phyloP scores from a whole-genome alignment of 2,797 vertebrate genomes.

The Chelon labrosus region DNA sequence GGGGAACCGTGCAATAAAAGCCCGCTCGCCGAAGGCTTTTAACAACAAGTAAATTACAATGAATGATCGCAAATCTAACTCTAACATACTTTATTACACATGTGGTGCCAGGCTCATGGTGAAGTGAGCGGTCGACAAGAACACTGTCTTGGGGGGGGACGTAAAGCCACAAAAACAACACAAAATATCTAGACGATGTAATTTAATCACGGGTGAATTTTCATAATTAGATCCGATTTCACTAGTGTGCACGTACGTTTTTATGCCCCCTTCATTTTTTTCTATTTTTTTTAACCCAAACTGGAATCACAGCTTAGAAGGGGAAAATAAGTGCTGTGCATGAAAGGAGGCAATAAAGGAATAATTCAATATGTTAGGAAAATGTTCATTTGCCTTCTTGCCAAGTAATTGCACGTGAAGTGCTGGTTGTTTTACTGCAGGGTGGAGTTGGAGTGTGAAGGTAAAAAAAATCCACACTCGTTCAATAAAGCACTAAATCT shows the following conservation, averaged over 20 bases:
- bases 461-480: too few relatives aligned
- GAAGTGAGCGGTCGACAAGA: too few relatives aligned
- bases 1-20: conserved; percentile 32
- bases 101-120: too few relatives aligned
- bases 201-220: conserved; percentile 6
- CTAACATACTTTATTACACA: background rate
- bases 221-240: conserved; percentile 2
- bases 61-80: conserved; percentile 11
- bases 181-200: background rate
- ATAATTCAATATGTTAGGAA: background rate
- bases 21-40: conserved; percentile 8
- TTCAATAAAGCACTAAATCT: too few relatives aligned
- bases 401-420: too few relatives aligned
- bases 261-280: background rate
- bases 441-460: too few relatives aligned
- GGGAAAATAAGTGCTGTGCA: background rate
- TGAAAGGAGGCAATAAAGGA: background rate
- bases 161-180: conserved; percentile 7
- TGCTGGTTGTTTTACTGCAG: too few relatives aligned
- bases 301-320: background rate
- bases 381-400: background rate
- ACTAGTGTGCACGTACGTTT: conserved; percentile 5
- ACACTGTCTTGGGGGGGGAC: too few relatives aligned
- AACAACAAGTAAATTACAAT: conserved; percentile 11
- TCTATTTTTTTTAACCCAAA: background rate